These are phyloP conservation scores for Apostichopus parvimensis DNA, from an alignment of 35 echinoderm and acorn worm species.

Conservation along the genomic window DNA sequence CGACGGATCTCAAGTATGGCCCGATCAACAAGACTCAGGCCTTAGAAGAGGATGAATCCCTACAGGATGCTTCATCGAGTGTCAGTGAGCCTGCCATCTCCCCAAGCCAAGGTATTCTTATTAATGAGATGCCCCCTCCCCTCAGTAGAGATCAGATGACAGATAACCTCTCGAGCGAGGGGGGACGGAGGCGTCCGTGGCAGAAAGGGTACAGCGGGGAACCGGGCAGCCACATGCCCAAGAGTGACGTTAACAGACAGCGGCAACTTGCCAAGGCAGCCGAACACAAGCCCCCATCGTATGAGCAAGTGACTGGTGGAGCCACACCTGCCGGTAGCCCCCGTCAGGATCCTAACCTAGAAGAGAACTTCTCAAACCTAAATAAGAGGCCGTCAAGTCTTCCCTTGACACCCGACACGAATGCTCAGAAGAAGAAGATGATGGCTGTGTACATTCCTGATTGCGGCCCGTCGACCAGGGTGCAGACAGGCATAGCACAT, in stretches of 20 bases:
- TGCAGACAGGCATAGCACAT: conserved; percentile 95
- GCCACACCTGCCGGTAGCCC: neutral
- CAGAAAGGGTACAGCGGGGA: conserved; percentile 22
- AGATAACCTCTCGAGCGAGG: conserved; percentile 73
- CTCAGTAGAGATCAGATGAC: conserved; percentile 86
- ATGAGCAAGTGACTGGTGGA: conserved; percentile 34
- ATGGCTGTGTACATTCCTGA: conserved; percentile 94
- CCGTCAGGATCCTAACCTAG: conserved; percentile 25
- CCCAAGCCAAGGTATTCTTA: conserved; percentile 67
- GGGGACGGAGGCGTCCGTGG: conserved; percentile 11
- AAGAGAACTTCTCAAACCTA: conserved; percentile 29
- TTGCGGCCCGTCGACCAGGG: conserved; percentile 78
- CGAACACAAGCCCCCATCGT: conserved; percentile 27
- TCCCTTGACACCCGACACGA: conserved; percentile 64
- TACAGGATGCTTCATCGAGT: conserved; percentile 1
- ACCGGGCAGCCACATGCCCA: conserved; percentile 47
- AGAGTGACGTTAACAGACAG: conserved; percentile 77
- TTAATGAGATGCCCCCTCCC: conserved; percentile 71
- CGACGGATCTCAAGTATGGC: conserved; percentile 90
- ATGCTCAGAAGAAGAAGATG: conserved; percentile 87
- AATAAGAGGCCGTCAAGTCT: conserved; percentile 79
- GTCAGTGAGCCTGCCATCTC: conserved; percentile 75
- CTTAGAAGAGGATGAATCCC: neutral
- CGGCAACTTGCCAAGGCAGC: conserved; percentile 70
- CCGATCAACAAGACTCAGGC: conserved; percentile 31